A percentile compares a stretch with the other conserved stretches of the same genome.
These are phyloP conservation scores for Lophius piscatorius DNA, from an alignment of 2,113 vertebrate genomes.

Conservation along the genomic window DNA sequence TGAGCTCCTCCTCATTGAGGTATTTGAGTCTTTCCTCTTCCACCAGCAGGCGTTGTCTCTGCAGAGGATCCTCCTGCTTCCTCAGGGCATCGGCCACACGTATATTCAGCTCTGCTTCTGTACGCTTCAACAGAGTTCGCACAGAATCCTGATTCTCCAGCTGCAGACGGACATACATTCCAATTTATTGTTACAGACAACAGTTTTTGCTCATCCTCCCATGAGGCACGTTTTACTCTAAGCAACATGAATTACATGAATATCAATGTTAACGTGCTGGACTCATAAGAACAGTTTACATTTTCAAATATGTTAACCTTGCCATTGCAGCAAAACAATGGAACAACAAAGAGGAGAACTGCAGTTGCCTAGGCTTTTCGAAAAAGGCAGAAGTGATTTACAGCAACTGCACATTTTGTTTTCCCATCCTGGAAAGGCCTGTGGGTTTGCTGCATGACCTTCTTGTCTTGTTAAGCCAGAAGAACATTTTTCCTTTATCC, in stretches of 20 bases:
- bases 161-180: slow-evolving; percentile 68
- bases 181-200: slow-evolving; percentile 16
- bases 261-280: not conserved
- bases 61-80: slow-evolving; percentile 96
- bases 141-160: slow-evolving; percentile 94
- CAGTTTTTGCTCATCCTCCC: not conserved
- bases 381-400: slow-evolving; percentile 8
- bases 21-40: slow-evolving; percentile 98
- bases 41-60: slow-evolving; percentile 96
- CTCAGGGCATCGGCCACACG: slow-evolving; percentile 90
- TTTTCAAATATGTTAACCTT: too few relatives aligned
- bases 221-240: not conserved
- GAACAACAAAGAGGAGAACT: not conserved
- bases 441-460: slow-evolving; percentile 3
- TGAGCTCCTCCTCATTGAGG: slow-evolving; percentile 97
- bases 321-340: too few relatives aligned
- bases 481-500: slow-evolving; percentile 16
- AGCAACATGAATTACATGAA: not conserved
- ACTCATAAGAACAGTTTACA: slow-evolving; percentile 9
- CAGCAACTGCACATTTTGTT: not conserved
- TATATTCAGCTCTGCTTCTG: slow-evolving; percentile 92
- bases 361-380: not conserved
- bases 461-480: slow-evolving; percentile 12
- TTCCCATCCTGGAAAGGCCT: slow-evolving; percentile 1
- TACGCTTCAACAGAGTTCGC: slow-evolving; percentile 88